Conservation (phyloP, 2,888 invertebrate genomes). For the Formica aserva region DNA sequence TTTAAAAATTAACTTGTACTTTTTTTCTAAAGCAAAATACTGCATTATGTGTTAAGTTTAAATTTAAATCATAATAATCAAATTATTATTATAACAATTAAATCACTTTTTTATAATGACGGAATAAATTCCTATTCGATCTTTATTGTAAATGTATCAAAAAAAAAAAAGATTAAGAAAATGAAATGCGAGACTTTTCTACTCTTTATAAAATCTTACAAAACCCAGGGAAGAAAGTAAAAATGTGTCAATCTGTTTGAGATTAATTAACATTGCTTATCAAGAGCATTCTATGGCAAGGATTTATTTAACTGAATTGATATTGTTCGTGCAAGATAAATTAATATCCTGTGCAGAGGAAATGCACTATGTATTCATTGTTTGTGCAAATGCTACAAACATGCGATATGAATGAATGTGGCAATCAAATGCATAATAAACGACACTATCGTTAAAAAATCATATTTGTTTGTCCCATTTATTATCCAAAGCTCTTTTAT, state of each 20-base stretch:
- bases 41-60: neutral
- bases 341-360: neutral
- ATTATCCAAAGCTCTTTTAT: slow-evolving; percentile 79
- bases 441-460: slow-evolving; percentile 71
- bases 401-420: slow-evolving; percentile 20
- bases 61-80: neutral
- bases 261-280: slow-evolving; percentile 1
- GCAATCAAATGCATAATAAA: slow-evolving; percentile 63
- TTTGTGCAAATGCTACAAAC: neutral
- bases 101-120: neutral
- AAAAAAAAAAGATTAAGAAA: neutral
- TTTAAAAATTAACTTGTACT: slow-evolving; percentile 16
- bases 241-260: neutral
- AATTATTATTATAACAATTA: neutral
- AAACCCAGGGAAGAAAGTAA: neutral
- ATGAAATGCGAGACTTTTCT: neutral
- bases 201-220: neutral
- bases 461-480: slow-evolving; percentile 81
- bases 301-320: slow-evolving; percentile 1
- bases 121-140: neutral
- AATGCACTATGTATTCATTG: neutral
- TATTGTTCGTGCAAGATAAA: neutral
- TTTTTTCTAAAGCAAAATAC: neutral
- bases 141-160: neutral
- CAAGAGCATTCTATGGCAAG: neutral